Evolutionary conservation across 2,888 invertebrate genomes (phyloP).

Genomic region (Kuschelorhynchus macadamiae): DNA sequence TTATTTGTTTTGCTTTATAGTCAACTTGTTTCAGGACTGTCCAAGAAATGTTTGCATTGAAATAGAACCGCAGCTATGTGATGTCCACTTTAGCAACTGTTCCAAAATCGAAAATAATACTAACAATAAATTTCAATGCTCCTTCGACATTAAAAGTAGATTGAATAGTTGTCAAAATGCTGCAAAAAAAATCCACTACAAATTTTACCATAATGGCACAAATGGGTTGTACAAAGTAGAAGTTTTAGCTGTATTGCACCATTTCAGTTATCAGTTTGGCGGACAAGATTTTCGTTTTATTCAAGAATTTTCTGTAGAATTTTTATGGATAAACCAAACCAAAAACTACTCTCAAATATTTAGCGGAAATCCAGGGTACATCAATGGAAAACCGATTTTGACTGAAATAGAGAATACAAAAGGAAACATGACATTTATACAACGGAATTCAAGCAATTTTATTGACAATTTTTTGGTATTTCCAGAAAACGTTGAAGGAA

Average conservation of each 20-base stretch:
- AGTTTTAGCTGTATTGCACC: constrained; percentile 60
- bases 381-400: constrained; percentile 76
- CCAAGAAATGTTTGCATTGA: constrained; percentile 63
- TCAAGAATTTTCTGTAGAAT: constrained; percentile 63
- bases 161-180: constrained; percentile 61
- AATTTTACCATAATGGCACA: constrained; percentile 68
- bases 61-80: constrained; percentile 61
- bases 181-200: constrained; percentile 62
- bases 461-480: constrained; percentile 63
- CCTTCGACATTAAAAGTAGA: constrained; percentile 54
- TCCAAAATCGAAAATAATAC: constrained; percentile 48
- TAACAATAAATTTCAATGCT: constrained; percentile 47
- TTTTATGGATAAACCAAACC: constrained; percentile 62
- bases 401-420: constrained; percentile 66
- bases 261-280: constrained; percentile 56
- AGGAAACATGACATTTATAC: constrained; percentile 59
- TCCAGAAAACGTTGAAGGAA: constrained; percentile 68
- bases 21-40: constrained; percentile 61
- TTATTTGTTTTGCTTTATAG: not conserved
- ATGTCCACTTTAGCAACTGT: constrained; percentile 60
- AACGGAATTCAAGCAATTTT: constrained; percentile 55
- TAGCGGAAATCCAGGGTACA: constrained; percentile 87
- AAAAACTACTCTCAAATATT: constrained; percentile 61
- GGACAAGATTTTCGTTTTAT: constrained; percentile 37
- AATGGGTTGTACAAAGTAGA: constrained; percentile 66